phyloP scores from a whole-genome alignment of 2,113 vertebrate species.

The Cromileptes altivelis region DNA sequence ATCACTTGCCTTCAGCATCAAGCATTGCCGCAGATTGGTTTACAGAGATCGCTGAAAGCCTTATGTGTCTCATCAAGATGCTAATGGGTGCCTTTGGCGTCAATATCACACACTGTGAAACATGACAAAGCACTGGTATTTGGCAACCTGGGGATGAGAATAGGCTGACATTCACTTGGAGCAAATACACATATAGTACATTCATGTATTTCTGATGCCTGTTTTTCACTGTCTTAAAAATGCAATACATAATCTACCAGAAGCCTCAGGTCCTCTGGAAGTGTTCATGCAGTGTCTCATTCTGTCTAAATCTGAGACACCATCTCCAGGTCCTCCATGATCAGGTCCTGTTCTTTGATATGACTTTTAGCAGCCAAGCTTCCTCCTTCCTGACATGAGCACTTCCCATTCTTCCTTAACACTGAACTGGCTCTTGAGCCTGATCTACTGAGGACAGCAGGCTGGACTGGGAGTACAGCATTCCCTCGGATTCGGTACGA shows the following conservation, averaged over 20 bases:
- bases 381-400: conserved; percentile 39
- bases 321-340: conserved; percentile 84
- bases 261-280: not conserved
- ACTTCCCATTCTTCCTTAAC: conserved; percentile 55
- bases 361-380: conserved; percentile 58
- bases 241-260: not conserved
- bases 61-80: too few relatives aligned
- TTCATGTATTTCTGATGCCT: not conserved
- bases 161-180: conserved; percentile 5
- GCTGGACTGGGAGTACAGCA: conserved; percentile 71
- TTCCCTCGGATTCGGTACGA: conserved; percentile 79
- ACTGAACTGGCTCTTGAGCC: conserved; percentile 17
- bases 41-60: too few relatives aligned
- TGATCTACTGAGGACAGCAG: not conserved
- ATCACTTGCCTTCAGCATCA: too few relatives aligned
- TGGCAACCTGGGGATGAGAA: too few relatives aligned
- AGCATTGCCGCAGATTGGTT: too few relatives aligned
- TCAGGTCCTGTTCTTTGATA: conserved; percentile 81
- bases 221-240: not conserved
- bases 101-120: too few relatives aligned
- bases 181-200: not conserved
- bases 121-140: too few relatives aligned
- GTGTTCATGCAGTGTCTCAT: not conserved
- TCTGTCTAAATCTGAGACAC: conserved; percentile 68
- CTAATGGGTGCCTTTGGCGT: too few relatives aligned